phyloP scores from a whole-genome alignment of 1,140 invertebrate species.

The Aporrectodea caliginosa region DNA sequence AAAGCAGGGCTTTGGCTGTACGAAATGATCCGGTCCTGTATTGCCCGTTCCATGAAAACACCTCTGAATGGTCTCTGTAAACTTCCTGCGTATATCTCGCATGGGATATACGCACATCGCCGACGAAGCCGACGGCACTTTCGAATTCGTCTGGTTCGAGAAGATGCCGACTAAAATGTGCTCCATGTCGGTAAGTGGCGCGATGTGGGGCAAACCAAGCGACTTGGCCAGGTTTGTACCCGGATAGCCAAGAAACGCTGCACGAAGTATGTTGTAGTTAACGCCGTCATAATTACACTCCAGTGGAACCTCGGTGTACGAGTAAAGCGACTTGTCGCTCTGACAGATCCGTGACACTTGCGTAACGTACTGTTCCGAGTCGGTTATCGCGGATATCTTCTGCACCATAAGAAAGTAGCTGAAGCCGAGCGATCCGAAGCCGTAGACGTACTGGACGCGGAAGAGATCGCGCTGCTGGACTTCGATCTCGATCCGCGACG shows the following conservation, averaged over 20 bases:
- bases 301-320: constrained; percentile 95
- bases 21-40: constrained; percentile 49
- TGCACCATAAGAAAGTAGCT: constrained; percentile 96
- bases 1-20: constrained; percentile 25
- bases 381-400: constrained; percentile 70
- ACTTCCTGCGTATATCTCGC: constrained; percentile 84
- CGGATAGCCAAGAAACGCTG: constrained; percentile 86
- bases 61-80: constrained; percentile 95
- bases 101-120: constrained; percentile 94
- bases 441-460: constrained; percentile 86
- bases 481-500: constrained; percentile 37
- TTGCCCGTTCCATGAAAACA: constrained; percentile 41
- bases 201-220: constrained; percentile 69
- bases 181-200: constrained; percentile 60
- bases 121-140: constrained; percentile 47
- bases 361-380: constrained; percentile 80
- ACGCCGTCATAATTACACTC: constrained; percentile 68
- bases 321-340: constrained; percentile 92
- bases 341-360: constrained; percentile 94
- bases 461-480: constrained; percentile 41
- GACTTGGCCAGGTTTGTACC: constrained; percentile 82
- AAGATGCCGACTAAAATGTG: constrained; percentile 93
- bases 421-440: constrained; percentile 90
- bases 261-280: constrained; percentile 84
- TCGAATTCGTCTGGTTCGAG: constrained; percentile 60